Evolutionary conservation across 2,797 vertebrate genomes (phyloP), one percentile per base, ranked within the genome.

Genomic region (Crenichthys baileyi): DNA sequence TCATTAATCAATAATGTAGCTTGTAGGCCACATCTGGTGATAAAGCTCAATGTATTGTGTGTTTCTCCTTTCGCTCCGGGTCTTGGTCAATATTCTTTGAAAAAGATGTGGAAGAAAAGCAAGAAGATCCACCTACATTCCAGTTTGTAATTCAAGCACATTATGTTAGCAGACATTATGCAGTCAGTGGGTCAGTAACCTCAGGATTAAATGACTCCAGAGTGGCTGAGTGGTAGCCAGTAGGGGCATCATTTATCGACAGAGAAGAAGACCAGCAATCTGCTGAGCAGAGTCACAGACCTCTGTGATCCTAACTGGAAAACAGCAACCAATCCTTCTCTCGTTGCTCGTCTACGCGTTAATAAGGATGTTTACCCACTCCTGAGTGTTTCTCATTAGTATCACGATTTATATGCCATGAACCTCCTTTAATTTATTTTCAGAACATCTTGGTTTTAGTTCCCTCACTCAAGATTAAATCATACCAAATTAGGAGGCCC

Each of bases 1-100:
- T 72, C 71, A 75, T 75, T 50, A 73, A 83, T 88, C 86, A 86
- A 85, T 90, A 85, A 39, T 53, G 46, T 41, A 72, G 55, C 56
- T 71, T 55, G 83, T 53, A 85, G 73, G 79, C 56, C 70, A 74
- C 72, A 79, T 82, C 76, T 81, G 80, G 70, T 70, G 60, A 78
- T 80, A n/a, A 51, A 73, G 70, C 22, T 44, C 58, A 20, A 51
- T 39, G 11, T 72, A 48, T 16, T 24, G 65, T 81, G 51, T 22
- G 61, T 80, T 39, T 29, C 50, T 55, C 6, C 24, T 51, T 39
- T 18, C 13, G 29, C 48, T 56, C 22, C 50, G 18, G n/a, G 20
- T 39, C 68, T 50, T 70, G n/a, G 50, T 67, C 63, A 56, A 29
- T 70, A 51, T 8, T 61, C 22, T 77, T 53, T n/a, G 3, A 46